phyloP scores from a whole-genome alignment of 2,888 invertebrate genomes.

The Diploptera punctata region DNA sequence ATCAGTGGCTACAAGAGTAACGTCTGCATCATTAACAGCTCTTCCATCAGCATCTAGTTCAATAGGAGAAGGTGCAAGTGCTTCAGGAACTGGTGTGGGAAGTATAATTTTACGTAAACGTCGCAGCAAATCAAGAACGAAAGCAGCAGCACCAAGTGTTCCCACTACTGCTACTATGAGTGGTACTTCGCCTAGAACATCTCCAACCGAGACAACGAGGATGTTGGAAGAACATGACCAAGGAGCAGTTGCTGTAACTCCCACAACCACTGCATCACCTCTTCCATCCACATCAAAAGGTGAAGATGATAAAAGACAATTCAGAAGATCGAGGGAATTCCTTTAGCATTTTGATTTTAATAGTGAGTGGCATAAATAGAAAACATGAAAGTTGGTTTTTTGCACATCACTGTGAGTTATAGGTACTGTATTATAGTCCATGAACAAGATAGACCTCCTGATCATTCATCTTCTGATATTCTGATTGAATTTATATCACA shows the following conservation, averaged over 20 bases:
- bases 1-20: constrained; percentile 58
- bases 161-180: constrained; percentile 53
- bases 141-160: constrained; percentile 58
- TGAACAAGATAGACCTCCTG: too few relatives aligned
- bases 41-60: constrained; percentile 51
- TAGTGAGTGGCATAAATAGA: constrained; percentile 1
- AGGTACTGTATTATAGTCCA: not conserved
- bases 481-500: too few relatives aligned
- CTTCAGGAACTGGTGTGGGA: constrained; percentile 58
- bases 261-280: constrained; percentile 43
- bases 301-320: constrained; percentile 47
- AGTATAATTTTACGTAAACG: constrained; percentile 60
- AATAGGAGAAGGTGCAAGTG: constrained; percentile 46
- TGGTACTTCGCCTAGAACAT: constrained; percentile 49
- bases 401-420: not conserved
- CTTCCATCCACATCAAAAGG: constrained; percentile 55
- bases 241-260: constrained; percentile 21
- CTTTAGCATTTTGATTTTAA: constrained; percentile 49
- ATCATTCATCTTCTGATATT: too few relatives aligned
- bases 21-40: constrained; percentile 57
- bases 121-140: constrained; percentile 66
- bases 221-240: constrained; percentile 52
- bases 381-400: not conserved
- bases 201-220: constrained; percentile 62
- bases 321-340: constrained; percentile 57